Evolutionary conservation across 2,113 vertebrate species (phyloP).

Genomic region (Prionailurus bengalensis): DNA sequence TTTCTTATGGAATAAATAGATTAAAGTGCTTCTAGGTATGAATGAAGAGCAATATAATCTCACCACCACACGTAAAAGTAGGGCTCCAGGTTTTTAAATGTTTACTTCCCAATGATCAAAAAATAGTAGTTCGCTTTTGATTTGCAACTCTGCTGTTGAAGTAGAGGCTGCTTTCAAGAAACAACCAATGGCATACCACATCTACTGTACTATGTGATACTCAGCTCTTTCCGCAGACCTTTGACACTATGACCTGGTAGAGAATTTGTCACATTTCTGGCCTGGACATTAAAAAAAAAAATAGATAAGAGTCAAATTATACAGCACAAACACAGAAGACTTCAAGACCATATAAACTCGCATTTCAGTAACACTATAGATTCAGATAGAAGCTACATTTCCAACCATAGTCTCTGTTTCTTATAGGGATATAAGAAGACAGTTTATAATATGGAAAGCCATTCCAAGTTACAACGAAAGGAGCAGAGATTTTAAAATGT

Average conservation of each 20-base stretch:
- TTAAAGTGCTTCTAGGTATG: not conserved
- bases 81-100: not conserved
- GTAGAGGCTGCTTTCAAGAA: not conserved
- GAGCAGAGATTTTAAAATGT: conserved; percentile 44
- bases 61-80: not conserved
- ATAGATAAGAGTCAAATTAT: conserved; percentile 41
- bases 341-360: not conserved
- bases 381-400: not conserved
- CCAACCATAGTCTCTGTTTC: not conserved
- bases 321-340: not conserved
- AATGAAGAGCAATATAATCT: not conserved
- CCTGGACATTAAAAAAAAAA: not conserved
- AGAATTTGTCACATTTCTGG: not conserved
- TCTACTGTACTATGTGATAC: not conserved
- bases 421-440: not conserved
- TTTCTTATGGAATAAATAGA: conserved; percentile 1
- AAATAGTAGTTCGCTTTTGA: not conserved
- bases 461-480: conserved; percentile 47
- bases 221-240: not conserved
- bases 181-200: not conserved
- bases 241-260: not conserved
- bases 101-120: conserved; percentile 40
- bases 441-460: conserved; percentile 36
- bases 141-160: not conserved
- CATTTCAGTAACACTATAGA: not conserved